These are phyloP conservation scores for Chlorodrepanis virens DNA, from an alignment of 2,113 vertebrate species.

Conservation along the genomic window DNA sequence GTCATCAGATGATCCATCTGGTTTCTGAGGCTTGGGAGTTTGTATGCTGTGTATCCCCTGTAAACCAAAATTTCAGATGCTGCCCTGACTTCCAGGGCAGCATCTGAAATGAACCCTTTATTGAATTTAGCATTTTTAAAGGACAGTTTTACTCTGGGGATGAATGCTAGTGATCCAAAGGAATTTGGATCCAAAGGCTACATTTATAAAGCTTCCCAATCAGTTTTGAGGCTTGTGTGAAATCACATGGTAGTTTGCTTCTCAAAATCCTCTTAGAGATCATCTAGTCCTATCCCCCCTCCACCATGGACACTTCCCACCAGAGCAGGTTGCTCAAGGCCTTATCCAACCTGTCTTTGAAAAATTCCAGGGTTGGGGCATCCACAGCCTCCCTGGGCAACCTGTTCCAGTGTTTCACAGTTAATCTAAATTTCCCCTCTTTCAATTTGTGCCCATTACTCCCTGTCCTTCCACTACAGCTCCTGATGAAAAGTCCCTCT, in stretches of 20 bases:
- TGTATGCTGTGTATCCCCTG: not conserved
- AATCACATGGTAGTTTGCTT: not conserved
- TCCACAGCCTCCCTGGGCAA: not conserved
- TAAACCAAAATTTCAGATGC: not conserved
- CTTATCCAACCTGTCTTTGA: not conserved
- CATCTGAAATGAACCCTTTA: not conserved
- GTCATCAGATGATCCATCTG: not conserved
- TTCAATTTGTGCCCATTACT: not conserved
- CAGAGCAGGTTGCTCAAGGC: not conserved
- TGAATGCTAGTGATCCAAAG: not conserved
- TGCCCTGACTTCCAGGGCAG: not conserved
- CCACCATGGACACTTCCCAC: not conserved
- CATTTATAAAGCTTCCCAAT: not conserved
- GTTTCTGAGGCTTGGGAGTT: not conserved
- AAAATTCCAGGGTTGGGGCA: not conserved
- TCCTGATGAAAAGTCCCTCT: not conserved
- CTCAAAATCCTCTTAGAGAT: not conserved
- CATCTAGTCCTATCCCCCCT: fast-evolving
- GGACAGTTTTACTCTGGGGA: not conserved
- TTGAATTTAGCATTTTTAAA: not conserved
- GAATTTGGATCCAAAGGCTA: not conserved
- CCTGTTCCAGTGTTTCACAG: not conserved
- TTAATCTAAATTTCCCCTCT: not conserved
- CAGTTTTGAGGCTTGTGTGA: not conserved
- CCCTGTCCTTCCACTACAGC: not conserved